Conservation (phyloP, 2,888 invertebrate species). For the Aquatica leii region DNA sequence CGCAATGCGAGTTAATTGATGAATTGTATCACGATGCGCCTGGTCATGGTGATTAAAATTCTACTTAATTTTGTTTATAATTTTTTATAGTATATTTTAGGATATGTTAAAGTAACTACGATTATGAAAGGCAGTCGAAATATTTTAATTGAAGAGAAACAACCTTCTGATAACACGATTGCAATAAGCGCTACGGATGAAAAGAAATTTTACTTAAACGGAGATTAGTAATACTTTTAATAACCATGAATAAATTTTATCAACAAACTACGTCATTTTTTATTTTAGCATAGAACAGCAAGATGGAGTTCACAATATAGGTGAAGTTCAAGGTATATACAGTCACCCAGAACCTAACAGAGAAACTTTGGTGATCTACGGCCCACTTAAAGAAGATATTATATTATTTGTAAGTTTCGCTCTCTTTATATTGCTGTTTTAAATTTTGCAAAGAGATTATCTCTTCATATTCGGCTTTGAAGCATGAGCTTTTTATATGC, state of each 20-base stretch:
- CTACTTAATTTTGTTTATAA: conserved; percentile 13
- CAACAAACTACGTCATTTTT: conserved; percentile 1
- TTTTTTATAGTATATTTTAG: conserved; percentile 45
- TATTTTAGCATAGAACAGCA: conserved; percentile 50
- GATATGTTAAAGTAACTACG: conserved; percentile 67
- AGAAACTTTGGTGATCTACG: conserved; percentile 68
- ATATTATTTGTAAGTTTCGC: conserved; percentile 66
- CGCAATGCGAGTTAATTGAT: conserved; percentile 67
- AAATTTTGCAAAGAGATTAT: conserved; percentile 22
- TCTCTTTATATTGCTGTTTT: conserved; percentile 22
- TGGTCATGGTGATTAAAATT: conserved; percentile 51
- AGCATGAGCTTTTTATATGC: conserved; percentile 17
- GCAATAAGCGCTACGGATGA: conserved; percentile 60
- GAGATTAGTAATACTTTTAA: conserved; percentile 64
- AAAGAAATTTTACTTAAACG: conserved; percentile 68
- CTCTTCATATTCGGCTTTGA: conserved; percentile 14
- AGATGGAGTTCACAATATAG: conserved; percentile 62
- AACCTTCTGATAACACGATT: conserved; percentile 46
- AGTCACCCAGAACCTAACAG: conserved; percentile 62
- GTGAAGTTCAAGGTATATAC: conserved; percentile 62
- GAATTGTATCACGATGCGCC: conserved; percentile 62
- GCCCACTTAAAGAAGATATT: conserved; percentile 69
- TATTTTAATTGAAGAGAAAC: conserved; percentile 50
- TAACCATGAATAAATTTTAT: neutral
- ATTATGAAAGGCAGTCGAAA: conserved; percentile 69